phyloP scores from a whole-genome alignment of 2,113 vertebrate genomes.

The Apodemus sylvaticus region DNA sequence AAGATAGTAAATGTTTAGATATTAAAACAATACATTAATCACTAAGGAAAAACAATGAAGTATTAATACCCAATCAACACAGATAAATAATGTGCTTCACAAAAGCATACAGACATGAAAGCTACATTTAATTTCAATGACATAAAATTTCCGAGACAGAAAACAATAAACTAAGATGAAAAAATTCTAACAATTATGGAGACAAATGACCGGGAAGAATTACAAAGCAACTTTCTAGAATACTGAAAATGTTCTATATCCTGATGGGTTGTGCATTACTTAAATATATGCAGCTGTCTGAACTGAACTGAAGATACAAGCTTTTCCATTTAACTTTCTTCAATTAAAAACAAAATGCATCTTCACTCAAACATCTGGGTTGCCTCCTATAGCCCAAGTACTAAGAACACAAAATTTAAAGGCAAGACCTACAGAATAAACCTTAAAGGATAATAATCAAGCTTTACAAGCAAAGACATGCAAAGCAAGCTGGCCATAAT shows the following conservation, averaged over 20 bases:
- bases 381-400: conserved; percentile 7
- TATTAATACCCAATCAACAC: background rate
- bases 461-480: conserved; percentile 26
- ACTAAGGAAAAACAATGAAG: conserved; percentile 38
- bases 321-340: conserved; percentile 6
- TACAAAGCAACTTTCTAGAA: conserved; percentile 6
- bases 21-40: background rate
- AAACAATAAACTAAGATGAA: background rate
- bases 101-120: conserved; percentile 30
- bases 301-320: background rate
- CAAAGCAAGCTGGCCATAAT: conserved; percentile 22
- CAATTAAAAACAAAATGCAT: conserved; percentile 16
- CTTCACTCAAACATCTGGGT: conserved; percentile 33
- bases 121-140: background rate
- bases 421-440: background rate
- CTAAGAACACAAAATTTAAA: conserved; percentile 28
- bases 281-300: conserved; percentile 17
- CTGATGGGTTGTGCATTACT: background rate
- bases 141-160: background rate
- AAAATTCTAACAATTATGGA: background rate
- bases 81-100: conserved; percentile 27
- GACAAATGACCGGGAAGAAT: conserved; percentile 26
- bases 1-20: conserved; percentile 13
- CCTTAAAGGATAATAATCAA: background rate
- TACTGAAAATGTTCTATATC: background rate